Evolutionary conservation across 1,140 invertebrate species (phyloP).

Genomic region (Pissodes strobi): DNA sequence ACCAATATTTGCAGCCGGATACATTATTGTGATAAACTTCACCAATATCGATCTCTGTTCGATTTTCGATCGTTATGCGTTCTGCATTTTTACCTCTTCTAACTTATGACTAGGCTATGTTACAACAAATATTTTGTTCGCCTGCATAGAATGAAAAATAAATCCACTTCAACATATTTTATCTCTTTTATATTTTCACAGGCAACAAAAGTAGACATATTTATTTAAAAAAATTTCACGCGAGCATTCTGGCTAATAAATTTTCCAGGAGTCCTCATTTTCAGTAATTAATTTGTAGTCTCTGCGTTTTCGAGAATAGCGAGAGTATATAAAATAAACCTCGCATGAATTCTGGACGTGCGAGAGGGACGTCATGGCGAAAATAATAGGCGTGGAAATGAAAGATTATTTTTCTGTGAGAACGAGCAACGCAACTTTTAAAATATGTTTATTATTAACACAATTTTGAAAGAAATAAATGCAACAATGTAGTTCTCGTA

Average conservation of each 20-base stretch:
- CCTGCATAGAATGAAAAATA: too few species aligned
- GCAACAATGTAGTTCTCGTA: too few species aligned
- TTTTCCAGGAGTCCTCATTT: slow-evolving; percentile 22
- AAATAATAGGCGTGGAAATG: background rate
- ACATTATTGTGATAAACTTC: too few species aligned
- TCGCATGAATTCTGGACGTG: slow-evolving; percentile 17
- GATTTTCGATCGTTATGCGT: too few species aligned
- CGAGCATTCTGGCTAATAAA: slow-evolving; percentile 19
- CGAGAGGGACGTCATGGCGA: slow-evolving; percentile 4
- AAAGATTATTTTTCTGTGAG: slow-evolving; percentile 12
- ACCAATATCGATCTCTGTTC: too few species aligned
- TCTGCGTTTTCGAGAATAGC: slow-evolving; percentile 18
- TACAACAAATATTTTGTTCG: too few species aligned
- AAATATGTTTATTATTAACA: too few species aligned
- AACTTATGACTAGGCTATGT: too few species aligned
- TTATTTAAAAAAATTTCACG: slow-evolving; percentile 17
- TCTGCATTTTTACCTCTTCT: too few species aligned
- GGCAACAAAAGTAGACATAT: slow-evolving; percentile 7
- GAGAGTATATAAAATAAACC: slow-evolving; percentile 25
- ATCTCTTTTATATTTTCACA: background rate
- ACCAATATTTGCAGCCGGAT: too few species aligned
- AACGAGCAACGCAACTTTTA: too few species aligned
- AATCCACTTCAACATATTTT: background rate
- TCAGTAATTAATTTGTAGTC: slow-evolving; percentile 26
- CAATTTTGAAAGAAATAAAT: too few species aligned